Base-by-base conservation (phyloP, 2,113 vertebrate genomes). In the Trematomus loennbergii region DNA sequence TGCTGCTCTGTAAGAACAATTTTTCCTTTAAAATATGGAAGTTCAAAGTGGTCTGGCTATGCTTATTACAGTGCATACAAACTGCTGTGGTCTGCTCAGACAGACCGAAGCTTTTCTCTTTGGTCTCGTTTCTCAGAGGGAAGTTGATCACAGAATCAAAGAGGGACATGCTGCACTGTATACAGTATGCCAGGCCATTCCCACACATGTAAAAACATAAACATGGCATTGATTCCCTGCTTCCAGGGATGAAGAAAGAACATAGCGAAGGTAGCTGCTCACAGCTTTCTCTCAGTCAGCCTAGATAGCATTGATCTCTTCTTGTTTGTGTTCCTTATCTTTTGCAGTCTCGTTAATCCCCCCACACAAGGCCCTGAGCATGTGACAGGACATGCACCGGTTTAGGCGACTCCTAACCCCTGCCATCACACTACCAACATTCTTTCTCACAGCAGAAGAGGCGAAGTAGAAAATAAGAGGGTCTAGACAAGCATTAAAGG, bases 381-480 rank as follows among this genome's bases (percentile, higher is more conserved):
- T 17, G 50, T 74, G 69, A 57, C 86, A 72, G 64, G 83, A 75
- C 69, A 78, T 5, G 75, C 83, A 88, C 59, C 80, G 49, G 50
- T 72, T 53, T 1, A 95, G 46, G 22, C 46, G 61, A 5, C 50
- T 16, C 57, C 86, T 69, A 0, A 93, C 20, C 46, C 78, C 89
- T 72, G 86, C 8, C 2, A 79, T 62, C 65, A 96, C 48, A 0
- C 81, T 68, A 0, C 87, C 85, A 40, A 96, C 91, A 0, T 81
- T 88, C 9, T 82, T 88, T 59, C 96, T 93, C 59, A 97, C 90
- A 0, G 95, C 95, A 0, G 95, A 90, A 0, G 97, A 97, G 0
- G 97, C 97, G 72, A 97, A 95, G 72, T 97, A 98, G 90, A 97
- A 97, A 36, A 98, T 96, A 4, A 98, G 53, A 0, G 97, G 97